Evolutionary conservation across 2,113 vertebrate species (phyloP).

Genomic region (Pygoscelis antarcticus): DNA sequence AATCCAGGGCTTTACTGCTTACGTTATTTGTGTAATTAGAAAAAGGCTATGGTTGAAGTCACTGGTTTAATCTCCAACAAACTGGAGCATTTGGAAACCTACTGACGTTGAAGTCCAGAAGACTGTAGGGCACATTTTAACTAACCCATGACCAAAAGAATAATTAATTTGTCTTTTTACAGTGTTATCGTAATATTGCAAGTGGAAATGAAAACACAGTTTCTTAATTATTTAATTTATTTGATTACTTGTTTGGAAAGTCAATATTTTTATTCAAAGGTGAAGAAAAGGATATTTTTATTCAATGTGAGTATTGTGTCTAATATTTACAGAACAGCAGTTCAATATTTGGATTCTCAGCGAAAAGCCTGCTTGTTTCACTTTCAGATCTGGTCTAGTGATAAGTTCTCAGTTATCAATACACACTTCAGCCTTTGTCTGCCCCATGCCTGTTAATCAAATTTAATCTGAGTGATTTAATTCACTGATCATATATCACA

Average conservation of each 20-base stretch:
- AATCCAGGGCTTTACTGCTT: slow-evolving; percentile 63
- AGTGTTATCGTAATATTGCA: background rate
- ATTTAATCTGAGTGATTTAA: background rate
- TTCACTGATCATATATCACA: background rate
- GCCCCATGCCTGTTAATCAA: background rate
- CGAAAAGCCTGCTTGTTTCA: background rate
- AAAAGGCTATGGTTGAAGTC: slow-evolving; percentile 30
- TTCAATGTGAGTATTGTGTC: background rate
- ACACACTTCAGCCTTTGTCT: background rate
- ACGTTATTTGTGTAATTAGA: slow-evolving; percentile 53
- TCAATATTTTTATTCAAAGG: background rate
- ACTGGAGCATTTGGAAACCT: slow-evolving; percentile 1
- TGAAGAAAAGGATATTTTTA: background rate
- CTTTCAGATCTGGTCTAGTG: background rate
- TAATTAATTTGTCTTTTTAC: background rate
- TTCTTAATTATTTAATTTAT: background rate
- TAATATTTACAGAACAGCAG: background rate
- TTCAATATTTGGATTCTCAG: background rate
- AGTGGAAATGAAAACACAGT: background rate
- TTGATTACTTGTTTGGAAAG: background rate
- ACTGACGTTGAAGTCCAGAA: background rate
- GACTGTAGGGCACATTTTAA: background rate
- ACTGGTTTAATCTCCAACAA: slow-evolving; percentile 37
- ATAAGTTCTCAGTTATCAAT: background rate
- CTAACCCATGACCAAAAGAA: background rate